Evolutionary conservation across 2,888 invertebrate species (phyloP).

Genomic region (Leptinotarsa juncta): DNA sequence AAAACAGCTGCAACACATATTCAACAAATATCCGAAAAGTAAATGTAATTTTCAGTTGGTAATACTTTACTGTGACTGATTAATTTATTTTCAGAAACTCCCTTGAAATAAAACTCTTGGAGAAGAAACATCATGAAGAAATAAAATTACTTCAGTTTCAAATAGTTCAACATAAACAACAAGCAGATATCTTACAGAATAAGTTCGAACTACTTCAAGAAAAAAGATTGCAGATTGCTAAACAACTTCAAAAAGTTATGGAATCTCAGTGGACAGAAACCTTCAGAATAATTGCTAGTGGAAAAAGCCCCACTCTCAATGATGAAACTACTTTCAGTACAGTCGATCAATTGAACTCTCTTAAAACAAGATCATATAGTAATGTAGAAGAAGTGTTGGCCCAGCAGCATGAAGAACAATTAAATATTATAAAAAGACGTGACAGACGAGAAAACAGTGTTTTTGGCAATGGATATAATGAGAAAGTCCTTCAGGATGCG

Average conservation of each 20-base stretch:
- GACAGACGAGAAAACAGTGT: conserved; percentile 35
- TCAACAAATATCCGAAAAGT: conserved; percentile 77
- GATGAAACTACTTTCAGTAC: conserved; percentile 35
- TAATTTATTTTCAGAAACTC: conserved; percentile 70
- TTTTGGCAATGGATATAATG: conserved; percentile 45
- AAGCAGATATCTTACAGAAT: conserved; percentile 74
- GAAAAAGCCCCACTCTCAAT: conserved; percentile 53
- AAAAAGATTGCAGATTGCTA: conserved; percentile 66
- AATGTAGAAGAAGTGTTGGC: conserved; percentile 41
- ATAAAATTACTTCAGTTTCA: conserved; percentile 79
- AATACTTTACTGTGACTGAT: conserved; percentile 2
- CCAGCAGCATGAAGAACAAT: conserved; percentile 38
- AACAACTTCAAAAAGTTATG: conserved; percentile 80
- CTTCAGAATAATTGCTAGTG: conserved; percentile 73
- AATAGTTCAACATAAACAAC: conserved; percentile 76
- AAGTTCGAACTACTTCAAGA: conserved; percentile 67
- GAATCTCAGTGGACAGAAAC: conserved; percentile 86
- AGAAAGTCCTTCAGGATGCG: conserved; percentile 22
- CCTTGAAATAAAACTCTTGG: conserved; percentile 79
- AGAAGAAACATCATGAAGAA: conserved; percentile 84
- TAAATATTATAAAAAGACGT: conserved; percentile 16
- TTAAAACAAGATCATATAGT: conserved; percentile 55
- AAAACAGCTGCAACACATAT: conserved; percentile 80
- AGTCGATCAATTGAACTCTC: conserved; percentile 57
- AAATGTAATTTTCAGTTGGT: conserved; percentile 39